Conservation (phyloP, 1,140 invertebrate genomes). For the Papilio xuthus region DNA sequence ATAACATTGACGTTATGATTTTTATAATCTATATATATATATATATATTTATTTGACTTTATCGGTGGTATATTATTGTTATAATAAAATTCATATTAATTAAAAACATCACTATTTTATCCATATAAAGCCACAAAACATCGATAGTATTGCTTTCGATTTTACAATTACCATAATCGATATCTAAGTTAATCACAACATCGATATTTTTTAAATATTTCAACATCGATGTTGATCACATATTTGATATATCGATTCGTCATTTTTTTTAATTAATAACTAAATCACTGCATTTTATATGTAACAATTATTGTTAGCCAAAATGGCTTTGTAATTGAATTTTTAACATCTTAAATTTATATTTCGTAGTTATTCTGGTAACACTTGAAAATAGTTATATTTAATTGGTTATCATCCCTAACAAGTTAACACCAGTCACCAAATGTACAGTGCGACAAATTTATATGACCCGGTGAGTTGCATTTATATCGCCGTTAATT, state of each 20-base stretch:
- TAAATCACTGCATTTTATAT: background rate
- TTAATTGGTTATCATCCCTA: conserved; percentile 3
- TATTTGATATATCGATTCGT: conserved; percentile 1
- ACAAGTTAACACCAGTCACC: conserved; percentile 59
- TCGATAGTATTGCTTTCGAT: background rate
- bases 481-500: too few relatives aligned
- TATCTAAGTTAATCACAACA: conserved; percentile 6
- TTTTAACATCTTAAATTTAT: background rate
- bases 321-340: background rate
- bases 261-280: background rate
- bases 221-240: background rate
- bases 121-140: background rate
- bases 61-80: conserved; percentile 20
- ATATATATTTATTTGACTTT: background rate
- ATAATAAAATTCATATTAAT: background rate
- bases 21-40: background rate
- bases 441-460: conserved; percentile 16
- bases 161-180: background rate
- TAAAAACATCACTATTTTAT: background rate
- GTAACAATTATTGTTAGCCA: background rate
- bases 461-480: too few relatives aligned
- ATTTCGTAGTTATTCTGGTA: background rate
- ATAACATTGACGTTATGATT: background rate
- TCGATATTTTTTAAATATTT: conserved; percentile 6
- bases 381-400: conserved; percentile 50